Evolutionary conservation across 2,888 invertebrate genomes (phyloP).

Genomic region (Drosophila buzzatii): DNA sequence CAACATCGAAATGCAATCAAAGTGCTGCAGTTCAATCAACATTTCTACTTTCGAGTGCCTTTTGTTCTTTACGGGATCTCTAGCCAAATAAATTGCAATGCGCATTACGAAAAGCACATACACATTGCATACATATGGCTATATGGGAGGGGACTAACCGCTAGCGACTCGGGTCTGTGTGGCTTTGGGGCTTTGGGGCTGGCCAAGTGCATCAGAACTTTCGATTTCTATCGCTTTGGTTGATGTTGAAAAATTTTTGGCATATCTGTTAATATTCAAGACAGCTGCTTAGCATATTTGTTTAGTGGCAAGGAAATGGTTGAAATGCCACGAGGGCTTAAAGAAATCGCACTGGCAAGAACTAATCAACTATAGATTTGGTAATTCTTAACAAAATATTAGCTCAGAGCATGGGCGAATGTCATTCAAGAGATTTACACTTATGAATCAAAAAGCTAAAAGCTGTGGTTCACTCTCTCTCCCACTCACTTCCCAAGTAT

Average conservation of each 20-base stretch:
- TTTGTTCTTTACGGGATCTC: constrained; percentile 34
- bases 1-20: constrained; percentile 73
- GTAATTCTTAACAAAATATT: background rate
- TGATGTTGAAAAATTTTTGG: constrained; percentile 65
- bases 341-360: background rate
- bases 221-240: constrained; percentile 60
- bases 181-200: background rate
- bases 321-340: constrained; percentile 22
- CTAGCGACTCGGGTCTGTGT: background rate
- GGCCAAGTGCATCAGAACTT: constrained; percentile 46
- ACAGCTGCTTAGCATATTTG: constrained; percentile 36
- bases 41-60: constrained; percentile 53
- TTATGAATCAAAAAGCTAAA: background rate
- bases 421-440: background rate
- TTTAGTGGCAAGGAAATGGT: constrained; percentile 18
- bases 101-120: constrained; percentile 36
- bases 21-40: constrained; percentile 54
- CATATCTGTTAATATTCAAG: constrained; percentile 54
- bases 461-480: background rate
- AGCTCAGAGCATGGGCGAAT: background rate
- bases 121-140: background rate
- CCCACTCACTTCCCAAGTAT: no score
- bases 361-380: background rate
- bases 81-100: constrained; percentile 50
- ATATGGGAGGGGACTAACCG: background rate